Base-by-base conservation (phyloP, 2,888 invertebrate genomes). In the Calephelis perditalis region DNA sequence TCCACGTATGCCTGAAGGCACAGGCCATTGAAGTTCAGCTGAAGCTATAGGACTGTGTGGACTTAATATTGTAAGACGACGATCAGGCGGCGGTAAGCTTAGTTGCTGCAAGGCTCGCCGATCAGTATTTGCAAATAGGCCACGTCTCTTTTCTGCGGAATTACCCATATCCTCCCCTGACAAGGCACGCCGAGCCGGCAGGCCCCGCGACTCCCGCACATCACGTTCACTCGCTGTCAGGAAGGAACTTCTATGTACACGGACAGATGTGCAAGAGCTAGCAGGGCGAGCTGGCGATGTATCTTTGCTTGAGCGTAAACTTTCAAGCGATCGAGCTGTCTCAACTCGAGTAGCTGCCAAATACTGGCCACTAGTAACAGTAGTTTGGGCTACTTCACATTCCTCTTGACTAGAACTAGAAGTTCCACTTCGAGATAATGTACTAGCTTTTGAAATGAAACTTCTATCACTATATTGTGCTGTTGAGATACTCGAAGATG, bases 11-110 rank as follows among this genome's bases (percentile, higher is more conserved):
- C 92, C 92, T 26, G 92, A 83, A 61, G 92, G 92, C 45, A 92
- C 80, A 58, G 93, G 90, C 83, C 93, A 92, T 71, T 92, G 92
- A 68, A 95, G 86, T 70, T 96, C 96, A 66, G 92, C 91, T 7
- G 65, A 61, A 63, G 94, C 94, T 74, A 94, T 92, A 0, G 96
- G 96, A 73, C 94, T 94, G 77, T 95, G 95, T 0, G 95, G 95
- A 69, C 96, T 96, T 63, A 96, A 85, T 63, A 96, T 96, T 49
- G 95, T 96, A 59, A 96, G 92, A 68, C 92, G 90, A 10, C 92
- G 89, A 63, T 93, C 94, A 0, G 94, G 93, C 8, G 95, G 94
- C 8, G 94, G 94, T 46, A 95, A 81, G 70, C 94, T 95, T 47
- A 95, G 86, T 74, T 95, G 94, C 71, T 94, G 94, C 26, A 95